Evolutionary conservation across 2,113 vertebrate species (phyloP).

Genomic region (Datnioides undecimradiatus): DNA sequence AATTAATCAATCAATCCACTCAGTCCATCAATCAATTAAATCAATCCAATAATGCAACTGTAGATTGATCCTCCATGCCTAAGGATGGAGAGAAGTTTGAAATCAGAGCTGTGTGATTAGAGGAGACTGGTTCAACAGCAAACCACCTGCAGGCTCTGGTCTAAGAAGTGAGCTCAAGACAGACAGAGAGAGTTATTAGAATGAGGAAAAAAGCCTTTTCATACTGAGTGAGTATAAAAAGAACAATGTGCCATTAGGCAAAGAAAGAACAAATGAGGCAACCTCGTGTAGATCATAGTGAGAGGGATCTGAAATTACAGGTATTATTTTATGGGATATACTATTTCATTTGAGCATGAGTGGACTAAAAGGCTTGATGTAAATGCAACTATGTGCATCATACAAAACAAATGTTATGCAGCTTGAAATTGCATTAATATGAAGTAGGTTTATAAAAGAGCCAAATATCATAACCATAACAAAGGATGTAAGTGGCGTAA

Average conservation of each 20-base stretch:
- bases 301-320: background rate
- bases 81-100: conserved; percentile 52
- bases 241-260: conserved; percentile 25
- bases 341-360: background rate
- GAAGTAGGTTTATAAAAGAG: background rate
- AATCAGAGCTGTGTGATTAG: conserved; percentile 43
- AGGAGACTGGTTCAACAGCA: conserved; percentile 30
- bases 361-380: background rate
- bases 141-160: conserved; percentile 29
- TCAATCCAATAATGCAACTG: conserved; percentile 50
- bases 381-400: conserved; percentile 5
- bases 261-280: background rate
- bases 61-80: conserved; percentile 69
- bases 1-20: conserved; percentile 15
- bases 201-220: conserved; percentile 24
- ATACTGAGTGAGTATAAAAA: conserved; percentile 11
- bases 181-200: conserved; percentile 24
- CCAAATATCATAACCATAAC: background rate
- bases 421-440: background rate
- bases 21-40: conserved; percentile 35
- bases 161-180: conserved; percentile 6
- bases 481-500: background rate
- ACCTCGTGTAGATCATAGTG: background rate
- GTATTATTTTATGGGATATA: background rate
- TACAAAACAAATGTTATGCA: background rate